phyloP scores from a whole-genome alignment of 1,140 invertebrate genomes.

The Schlechtendalia chinensis region DNA sequence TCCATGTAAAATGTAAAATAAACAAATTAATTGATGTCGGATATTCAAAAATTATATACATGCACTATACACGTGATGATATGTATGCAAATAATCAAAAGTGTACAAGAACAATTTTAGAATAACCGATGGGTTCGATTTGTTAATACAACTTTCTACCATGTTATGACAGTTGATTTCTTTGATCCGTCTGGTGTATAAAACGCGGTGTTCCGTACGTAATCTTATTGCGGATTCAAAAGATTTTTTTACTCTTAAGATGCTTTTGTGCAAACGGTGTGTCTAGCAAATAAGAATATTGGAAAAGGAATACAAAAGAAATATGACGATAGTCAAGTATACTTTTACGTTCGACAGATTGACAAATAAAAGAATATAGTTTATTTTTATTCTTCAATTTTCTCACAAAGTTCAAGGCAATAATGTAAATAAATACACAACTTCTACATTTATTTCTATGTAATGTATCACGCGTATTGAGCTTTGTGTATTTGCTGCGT shows the following conservation, averaged over 20 bases:
- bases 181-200: conserved; percentile 16
- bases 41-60: background rate
- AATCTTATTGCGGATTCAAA: background rate
- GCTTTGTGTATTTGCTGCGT: background rate
- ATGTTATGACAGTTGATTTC: conserved; percentile 29
- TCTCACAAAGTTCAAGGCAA: background rate
- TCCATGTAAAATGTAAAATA: too few species aligned
- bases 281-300: background rate
- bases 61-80: background rate
- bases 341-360: conserved; percentile 27
- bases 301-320: background rate
- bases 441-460: background rate
- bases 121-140: background rate
- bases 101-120: background rate
- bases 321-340: conserved; percentile 5
- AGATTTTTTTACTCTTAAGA: background rate
- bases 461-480: background rate
- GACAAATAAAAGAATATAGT: conserved; percentile 2
- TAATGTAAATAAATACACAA: background rate
- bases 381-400: conserved; percentile 23
- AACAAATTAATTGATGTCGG: background rate
- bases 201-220: conserved; percentile 11
- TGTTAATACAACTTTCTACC: background rate
- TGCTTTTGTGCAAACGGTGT: background rate
- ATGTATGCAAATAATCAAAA: background rate